Base-by-base conservation (phyloP, 2,888 invertebrate genomes). In the Agonopterix subpropinquella region DNA sequence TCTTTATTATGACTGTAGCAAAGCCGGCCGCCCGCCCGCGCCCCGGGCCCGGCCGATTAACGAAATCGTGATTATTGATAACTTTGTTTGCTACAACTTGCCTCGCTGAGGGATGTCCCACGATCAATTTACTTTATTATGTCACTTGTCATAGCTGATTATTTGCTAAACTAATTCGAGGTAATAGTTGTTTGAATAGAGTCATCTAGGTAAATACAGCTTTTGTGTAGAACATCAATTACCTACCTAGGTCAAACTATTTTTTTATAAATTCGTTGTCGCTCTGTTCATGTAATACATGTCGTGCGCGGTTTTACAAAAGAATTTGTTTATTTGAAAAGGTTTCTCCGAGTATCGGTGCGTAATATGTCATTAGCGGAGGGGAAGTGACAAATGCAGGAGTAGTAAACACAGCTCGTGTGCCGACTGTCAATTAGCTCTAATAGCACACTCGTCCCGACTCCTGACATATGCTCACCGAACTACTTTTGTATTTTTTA, bases 51-150 rank as follows among this genome's bases (percentile, higher is more conserved):
- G 61, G 70, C 77, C 78, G 76, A 80, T 83, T 84, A 80, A 76
- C 83, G 59, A 73, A 78, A 80, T 77, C 77, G 71, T 80, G 79
- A 86, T 86, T 83, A 85, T 87, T 84, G 83, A 87, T 86, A 85
- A 83, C 72, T 80, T 77, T 78, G 75, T 80, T 77, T 78, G 75
- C 79, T 77, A 74, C 70, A 62, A 58, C 58, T 53, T 52, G 54
- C 54, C 54, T 57, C 46, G 44, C 43, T 44, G 47, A 51, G 56
- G 53, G 58, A 51, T 47, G 52, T 48, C 45, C 49, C 28, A 44
- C 46, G 42, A 43, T 49, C 47, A 41, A 39, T 39, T 39, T 39
- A 39, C 39, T 39, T 39, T 39, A 39, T 39, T 39, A 28, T 28
- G 28, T 28, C 28, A 28, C 28, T 28, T 28, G 28, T 28, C 28